A percentile compares a stretch with the other conserved stretches of the same genome.
Evolutionary conservation across 2,888 invertebrate species (phyloP).

Genomic region (Micoletzkya japonica): DNA sequence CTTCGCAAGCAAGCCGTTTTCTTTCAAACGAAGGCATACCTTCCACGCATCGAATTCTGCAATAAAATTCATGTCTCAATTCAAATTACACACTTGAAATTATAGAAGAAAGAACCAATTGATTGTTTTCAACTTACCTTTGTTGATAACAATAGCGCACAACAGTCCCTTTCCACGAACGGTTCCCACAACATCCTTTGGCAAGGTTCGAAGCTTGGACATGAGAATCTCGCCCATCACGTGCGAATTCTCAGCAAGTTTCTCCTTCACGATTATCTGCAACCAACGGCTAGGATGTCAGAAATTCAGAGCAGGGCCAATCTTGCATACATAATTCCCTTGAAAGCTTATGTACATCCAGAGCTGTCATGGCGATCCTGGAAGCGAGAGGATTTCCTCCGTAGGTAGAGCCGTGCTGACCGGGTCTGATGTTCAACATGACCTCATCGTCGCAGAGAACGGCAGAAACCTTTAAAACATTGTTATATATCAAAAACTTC

Average conservation of each 20-base stretch:
- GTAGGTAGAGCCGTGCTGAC: constrained; percentile 93
- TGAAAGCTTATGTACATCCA: constrained; percentile 72
- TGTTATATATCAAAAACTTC: too few species aligned
- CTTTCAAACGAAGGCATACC: constrained; percentile 81
- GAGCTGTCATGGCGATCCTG: constrained; percentile 81
- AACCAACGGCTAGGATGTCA: not conserved
- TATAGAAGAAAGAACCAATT: not conserved
- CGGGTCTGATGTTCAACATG: constrained; percentile 85
- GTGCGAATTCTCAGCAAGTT: constrained; percentile 76
- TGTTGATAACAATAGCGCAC: constrained; percentile 79
- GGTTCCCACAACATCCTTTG: constrained; percentile 75
- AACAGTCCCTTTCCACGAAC: constrained; percentile 88
- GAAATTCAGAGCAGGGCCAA: not conserved
- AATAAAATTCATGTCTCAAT: not conserved
- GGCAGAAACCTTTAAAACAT: constrained; percentile 74
- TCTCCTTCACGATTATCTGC: constrained; percentile 78
- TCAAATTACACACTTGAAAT: too few species aligned
- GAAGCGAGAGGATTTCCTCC: constrained; percentile 92
- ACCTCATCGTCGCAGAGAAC: constrained; percentile 81
- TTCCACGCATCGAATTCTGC: constrained; percentile 84
- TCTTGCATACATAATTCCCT: not conserved
- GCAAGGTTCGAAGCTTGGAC: constrained; percentile 75
- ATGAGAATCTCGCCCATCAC: constrained; percentile 77
- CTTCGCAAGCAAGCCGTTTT: constrained; percentile 89
- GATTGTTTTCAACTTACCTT: constrained; percentile 38